phyloP scores from a whole-genome alignment of 2,888 invertebrate species.

The Heliconius aoede region DNA sequence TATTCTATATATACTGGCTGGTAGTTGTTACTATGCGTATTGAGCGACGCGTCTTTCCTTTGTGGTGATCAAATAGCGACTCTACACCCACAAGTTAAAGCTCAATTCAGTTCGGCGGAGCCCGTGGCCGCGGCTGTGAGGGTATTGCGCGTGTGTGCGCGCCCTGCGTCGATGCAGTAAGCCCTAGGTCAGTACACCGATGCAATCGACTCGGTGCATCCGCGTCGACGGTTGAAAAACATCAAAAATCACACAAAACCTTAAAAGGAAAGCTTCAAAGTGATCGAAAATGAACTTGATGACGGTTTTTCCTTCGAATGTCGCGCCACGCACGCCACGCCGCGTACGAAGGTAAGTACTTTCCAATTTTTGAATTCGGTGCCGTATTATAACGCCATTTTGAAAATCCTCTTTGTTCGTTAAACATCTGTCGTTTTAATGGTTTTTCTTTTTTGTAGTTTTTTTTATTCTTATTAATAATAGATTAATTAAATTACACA shows the following conservation, averaged over 20 bases:
- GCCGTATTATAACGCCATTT: slow-evolving; percentile 50
- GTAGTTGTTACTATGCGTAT: slow-evolving; percentile 51
- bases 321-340: slow-evolving; percentile 51
- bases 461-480: not conserved
- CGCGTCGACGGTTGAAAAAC: slow-evolving; percentile 47
- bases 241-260: slow-evolving; percentile 51
- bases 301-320: slow-evolving; percentile 37
- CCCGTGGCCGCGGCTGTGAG: slow-evolving; percentile 38
- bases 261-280: slow-evolving; percentile 33
- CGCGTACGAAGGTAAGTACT: slow-evolving; percentile 70
- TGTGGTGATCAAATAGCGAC: slow-evolving; percentile 18
- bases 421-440: slow-evolving; percentile 43
- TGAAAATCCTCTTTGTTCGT: slow-evolving; percentile 52
- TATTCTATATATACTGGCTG: slow-evolving; percentile 43
- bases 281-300: slow-evolving; percentile 42
- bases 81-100: slow-evolving; percentile 25
- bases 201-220: slow-evolving; percentile 59
- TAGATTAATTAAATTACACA: slow-evolving; percentile 31
- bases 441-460: slow-evolving; percentile 2
- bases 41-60: slow-evolving; percentile 44
- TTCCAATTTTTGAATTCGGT: slow-evolving; percentile 59
- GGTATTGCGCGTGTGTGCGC: slow-evolving; percentile 51
- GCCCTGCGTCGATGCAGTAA: slow-evolving; percentile 59
- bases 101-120: slow-evolving; percentile 24
- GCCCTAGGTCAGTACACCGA: slow-evolving; percentile 62